These are phyloP conservation scores for Cyphomyrus discorhynchus DNA, from an alignment of 2,113 vertebrate species.

Conservation along the genomic window DNA sequence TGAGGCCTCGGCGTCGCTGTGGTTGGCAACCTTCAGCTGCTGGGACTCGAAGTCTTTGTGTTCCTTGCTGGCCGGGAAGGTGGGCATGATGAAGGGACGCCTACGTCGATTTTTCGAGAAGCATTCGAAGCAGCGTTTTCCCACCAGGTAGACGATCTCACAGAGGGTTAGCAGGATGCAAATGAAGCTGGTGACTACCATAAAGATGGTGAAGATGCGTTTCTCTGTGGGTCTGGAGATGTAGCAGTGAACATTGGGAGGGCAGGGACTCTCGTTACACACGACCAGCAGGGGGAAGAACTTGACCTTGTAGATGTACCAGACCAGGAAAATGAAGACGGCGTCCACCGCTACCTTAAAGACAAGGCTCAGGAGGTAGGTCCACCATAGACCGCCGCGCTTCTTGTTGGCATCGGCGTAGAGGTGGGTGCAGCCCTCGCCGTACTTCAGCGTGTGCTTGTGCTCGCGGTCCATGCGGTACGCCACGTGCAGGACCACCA, in stretches of 20 bases:
- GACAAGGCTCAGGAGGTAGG: conserved; percentile 76
- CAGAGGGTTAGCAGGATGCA: conserved; percentile 73
- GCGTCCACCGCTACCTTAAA: conserved; percentile 71
- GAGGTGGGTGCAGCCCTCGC: conserved; percentile 40
- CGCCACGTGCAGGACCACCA: conserved; percentile 82
- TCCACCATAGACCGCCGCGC: conserved; percentile 86
- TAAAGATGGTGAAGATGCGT: conserved; percentile 82
- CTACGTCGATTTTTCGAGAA: background rate
- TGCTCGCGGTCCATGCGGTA: conserved; percentile 71
- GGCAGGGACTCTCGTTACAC: conserved; percentile 68
- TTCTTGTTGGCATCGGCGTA: conserved; percentile 74
- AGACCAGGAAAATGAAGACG: conserved; percentile 73
- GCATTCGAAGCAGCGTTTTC: conserved; percentile 65
- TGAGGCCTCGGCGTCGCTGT: conserved; percentile 10
- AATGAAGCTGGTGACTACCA: conserved; percentile 68
- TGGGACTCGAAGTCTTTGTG: conserved; percentile 19
- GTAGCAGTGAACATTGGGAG: conserved; percentile 83
- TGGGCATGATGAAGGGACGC: background rate
- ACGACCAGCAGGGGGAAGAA: conserved; percentile 73
- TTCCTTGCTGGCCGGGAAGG: conserved; percentile 18
- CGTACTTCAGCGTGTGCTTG: conserved; percentile 47
- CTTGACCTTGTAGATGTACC: conserved; percentile 68
- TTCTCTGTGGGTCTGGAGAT: conserved; percentile 81
- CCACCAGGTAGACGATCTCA: conserved; percentile 72
- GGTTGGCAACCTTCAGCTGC: conserved; percentile 16